Evolutionary conservation across 2,113 vertebrate genomes (phyloP).

Genomic region (Crotophaga sulcirostris): DNA sequence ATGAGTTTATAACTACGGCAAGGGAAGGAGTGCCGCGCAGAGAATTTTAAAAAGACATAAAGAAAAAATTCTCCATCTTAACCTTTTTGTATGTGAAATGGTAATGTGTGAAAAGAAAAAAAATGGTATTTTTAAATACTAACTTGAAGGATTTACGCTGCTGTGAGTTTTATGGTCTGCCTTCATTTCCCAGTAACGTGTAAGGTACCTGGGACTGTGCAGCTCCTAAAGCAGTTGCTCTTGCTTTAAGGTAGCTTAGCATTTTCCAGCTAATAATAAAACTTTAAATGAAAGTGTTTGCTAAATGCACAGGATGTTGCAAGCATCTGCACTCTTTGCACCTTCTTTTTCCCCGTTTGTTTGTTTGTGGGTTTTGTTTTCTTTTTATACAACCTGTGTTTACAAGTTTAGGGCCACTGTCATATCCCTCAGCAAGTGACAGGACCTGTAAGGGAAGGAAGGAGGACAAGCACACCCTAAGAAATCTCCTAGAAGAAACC

Average conservation of each 20-base stretch:
- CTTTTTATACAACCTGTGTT: not conserved
- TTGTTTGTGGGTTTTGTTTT: not conserved
- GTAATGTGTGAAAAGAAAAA: not conserved
- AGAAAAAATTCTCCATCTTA: not conserved
- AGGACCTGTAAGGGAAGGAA: not conserved
- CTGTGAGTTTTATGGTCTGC: not conserved
- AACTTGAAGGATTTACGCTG: not conserved
- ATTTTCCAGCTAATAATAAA: not conserved
- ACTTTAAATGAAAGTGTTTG: not conserved
- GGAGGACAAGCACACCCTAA: rapidly evolving
- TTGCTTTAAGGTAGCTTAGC: not conserved
- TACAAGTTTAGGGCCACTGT: not conserved
- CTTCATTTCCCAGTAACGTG: not conserved
- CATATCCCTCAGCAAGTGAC: not conserved
- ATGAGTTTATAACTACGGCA: constrained; percentile 45
- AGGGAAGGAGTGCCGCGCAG: not conserved
- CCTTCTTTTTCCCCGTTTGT: not conserved
- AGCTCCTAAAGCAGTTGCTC: not conserved
- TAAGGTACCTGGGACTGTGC: not conserved
- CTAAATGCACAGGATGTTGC: not conserved
- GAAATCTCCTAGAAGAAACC: not conserved
- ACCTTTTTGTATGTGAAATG: not conserved
- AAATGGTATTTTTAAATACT: not conserved
- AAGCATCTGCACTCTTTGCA: not conserved
- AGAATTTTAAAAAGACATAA: not conserved